Percentiles rank a stretch among this genome's conserved stretches.
Conservation (phyloP, 2,113 vertebrate species). For the Emydura subglobosa region DNA sequence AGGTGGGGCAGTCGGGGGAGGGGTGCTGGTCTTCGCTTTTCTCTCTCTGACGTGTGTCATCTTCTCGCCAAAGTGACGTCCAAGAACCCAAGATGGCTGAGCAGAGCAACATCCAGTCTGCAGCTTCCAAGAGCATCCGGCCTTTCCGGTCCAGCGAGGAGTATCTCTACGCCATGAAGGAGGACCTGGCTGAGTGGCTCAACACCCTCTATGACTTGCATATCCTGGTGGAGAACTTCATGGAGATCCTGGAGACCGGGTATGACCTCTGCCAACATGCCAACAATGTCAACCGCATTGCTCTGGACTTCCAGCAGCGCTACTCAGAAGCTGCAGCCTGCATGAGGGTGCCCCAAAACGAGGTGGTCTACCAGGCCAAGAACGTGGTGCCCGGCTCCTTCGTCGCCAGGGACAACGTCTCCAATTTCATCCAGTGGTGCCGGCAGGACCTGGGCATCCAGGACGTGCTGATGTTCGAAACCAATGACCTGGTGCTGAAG, state of each 20-base stretch:
- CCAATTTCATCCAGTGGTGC: conserved; percentile 98
- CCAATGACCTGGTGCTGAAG: conserved; percentile 94
- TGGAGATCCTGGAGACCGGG: conserved; percentile 81
- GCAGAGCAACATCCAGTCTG: conserved; percentile 79
- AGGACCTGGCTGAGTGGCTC: conserved; percentile 87
- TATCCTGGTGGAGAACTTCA: conserved; percentile 81
- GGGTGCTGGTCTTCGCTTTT: neutral
- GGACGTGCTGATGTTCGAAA: conserved; percentile 98
- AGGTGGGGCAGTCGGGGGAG: neutral
- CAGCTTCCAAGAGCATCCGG: conserved; percentile 85
- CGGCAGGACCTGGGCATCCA: conserved; percentile 92
- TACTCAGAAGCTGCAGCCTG: conserved; percentile 78
- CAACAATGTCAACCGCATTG: conserved; percentile 80
- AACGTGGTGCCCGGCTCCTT: conserved; percentile 90
- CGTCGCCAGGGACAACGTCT: conserved; percentile 93
- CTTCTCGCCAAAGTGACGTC: conserved; percentile 22
- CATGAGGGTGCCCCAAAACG: conserved; percentile 82
- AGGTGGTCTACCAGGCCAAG: conserved; percentile 90
- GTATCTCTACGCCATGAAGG: conserved; percentile 88
- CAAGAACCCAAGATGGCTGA: conserved; percentile 74
- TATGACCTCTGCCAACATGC: conserved; percentile 82
- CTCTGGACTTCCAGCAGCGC: conserved; percentile 76
- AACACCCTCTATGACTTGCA: conserved; percentile 83
- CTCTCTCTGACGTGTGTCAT: neutral
- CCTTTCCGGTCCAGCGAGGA: conserved; percentile 86